These are phyloP conservation scores for Apolygus lucorum DNA, from an alignment of 1,140 invertebrate genomes.

Conservation along the genomic window DNA sequence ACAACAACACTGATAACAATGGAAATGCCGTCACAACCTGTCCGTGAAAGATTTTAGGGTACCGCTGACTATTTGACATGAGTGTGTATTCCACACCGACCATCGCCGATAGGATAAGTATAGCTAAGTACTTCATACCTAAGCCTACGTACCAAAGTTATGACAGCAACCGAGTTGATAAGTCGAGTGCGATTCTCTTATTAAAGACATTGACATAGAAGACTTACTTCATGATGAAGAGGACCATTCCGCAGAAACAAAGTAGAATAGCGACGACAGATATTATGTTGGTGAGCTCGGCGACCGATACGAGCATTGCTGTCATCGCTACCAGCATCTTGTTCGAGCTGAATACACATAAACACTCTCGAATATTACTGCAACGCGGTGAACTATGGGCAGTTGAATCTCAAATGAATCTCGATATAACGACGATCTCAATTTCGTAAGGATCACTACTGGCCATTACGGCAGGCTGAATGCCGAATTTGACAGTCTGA, in stretches of 20 bases:
- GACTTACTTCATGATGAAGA: constrained; percentile 51
- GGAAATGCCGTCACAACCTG: no score
- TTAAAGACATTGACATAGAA: constrained; percentile 5
- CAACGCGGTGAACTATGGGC: neutral
- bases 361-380: neutral
- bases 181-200: no score
- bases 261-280: constrained; percentile 56
- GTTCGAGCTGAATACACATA: neutral
- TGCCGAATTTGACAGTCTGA: neutral
- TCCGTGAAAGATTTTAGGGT: no score
- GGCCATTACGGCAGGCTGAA: neutral
- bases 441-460: neutral
- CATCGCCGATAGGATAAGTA: no score
- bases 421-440: neutral
- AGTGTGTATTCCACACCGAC: no score
- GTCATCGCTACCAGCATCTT: constrained; percentile 42
- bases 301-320: constrained; percentile 53
- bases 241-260: constrained; percentile 50
- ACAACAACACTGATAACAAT: no score
- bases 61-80: no score
- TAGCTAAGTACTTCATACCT: no score
- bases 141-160: no score
- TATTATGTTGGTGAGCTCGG: constrained; percentile 60
- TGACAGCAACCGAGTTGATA: no score
- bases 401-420: neutral